Conservation (phyloP, 2,113 vertebrate species). For the Scortum barcoo region DNA sequence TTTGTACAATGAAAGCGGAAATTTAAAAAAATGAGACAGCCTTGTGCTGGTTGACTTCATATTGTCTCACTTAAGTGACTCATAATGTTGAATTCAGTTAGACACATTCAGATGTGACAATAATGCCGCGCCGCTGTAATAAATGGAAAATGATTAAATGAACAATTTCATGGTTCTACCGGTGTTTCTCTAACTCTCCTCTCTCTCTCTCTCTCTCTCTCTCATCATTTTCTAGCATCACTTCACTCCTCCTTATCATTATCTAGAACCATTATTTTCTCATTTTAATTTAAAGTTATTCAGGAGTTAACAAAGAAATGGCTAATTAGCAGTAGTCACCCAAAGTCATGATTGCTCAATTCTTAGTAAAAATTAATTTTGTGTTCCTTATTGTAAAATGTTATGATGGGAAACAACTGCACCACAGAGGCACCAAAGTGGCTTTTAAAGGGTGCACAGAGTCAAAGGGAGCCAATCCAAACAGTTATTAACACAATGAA, state of each 20-base stretch:
- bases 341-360: neutral
- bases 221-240: neutral
- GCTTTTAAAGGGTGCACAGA: neutral
- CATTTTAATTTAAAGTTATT: slow-evolving; percentile 4
- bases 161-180: neutral
- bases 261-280: slow-evolving; percentile 12
- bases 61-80: neutral
- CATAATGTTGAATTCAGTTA: neutral
- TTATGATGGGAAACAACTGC: neutral
- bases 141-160: neutral
- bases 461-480: slow-evolving; percentile 6
- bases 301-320: slow-evolving; percentile 7
- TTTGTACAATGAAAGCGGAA: neutral
- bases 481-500: slow-evolving; percentile 9
- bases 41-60: neutral
- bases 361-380: neutral
- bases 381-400: neutral
- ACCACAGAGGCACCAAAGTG: neutral
- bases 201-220: neutral
- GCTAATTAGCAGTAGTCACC: neutral
- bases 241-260: neutral
- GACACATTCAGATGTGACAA: neutral
- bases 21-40: neutral
- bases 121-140: neutral
- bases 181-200: neutral